These are phyloP conservation scores for Pungitius pungitius DNA, from an alignment of 2,113 vertebrate genomes.

Conservation along the genomic window DNA sequence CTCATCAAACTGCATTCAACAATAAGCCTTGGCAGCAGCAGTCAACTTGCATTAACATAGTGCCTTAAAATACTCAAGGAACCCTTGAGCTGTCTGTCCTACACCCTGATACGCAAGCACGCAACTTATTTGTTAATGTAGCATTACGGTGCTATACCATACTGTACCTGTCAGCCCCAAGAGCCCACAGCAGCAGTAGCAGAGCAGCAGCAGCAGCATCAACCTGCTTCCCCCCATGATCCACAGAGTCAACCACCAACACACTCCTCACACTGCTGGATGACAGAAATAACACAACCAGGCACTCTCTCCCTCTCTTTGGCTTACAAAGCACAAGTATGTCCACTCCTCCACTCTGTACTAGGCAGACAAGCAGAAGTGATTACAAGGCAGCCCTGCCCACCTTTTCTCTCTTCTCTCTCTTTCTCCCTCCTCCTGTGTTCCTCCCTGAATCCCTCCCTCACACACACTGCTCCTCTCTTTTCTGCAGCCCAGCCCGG, in stretches of 20 bases:
- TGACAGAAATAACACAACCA: slow-evolving; percentile 36
- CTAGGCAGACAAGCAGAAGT: slow-evolving; percentile 76
- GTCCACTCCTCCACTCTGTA: slow-evolving; percentile 62
- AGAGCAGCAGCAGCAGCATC: slow-evolving; percentile 51
- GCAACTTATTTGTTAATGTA: slow-evolving; percentile 12
- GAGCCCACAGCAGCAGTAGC: slow-evolving; percentile 54
- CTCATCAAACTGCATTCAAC: slow-evolving; percentile 24
- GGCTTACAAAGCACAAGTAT: slow-evolving; percentile 25
- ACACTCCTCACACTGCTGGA: slow-evolving; percentile 36
- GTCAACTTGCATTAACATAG: slow-evolving; percentile 61
- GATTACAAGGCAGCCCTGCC: slow-evolving; percentile 78
- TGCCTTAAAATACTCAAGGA: slow-evolving; percentile 41
- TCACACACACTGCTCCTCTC: slow-evolving; percentile 36
- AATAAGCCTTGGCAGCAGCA: slow-evolving; percentile 57
- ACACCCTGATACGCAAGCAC: background rate
- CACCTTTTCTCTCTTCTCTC: slow-evolving; percentile 56
- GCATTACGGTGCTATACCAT: slow-evolving; percentile 20
- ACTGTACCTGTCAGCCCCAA: slow-evolving; percentile 68
- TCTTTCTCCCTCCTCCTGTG: slow-evolving; percentile 46
- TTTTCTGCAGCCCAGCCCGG: slow-evolving; percentile 53
- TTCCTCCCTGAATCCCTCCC: slow-evolving; percentile 57
- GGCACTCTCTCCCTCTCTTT: slow-evolving; percentile 24
- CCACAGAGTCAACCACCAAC: slow-evolving; percentile 34
- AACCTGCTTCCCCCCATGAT: slow-evolving; percentile 57
- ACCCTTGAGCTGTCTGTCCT: slow-evolving; percentile 38